Conservation (phyloP, 2,113 vertebrate genomes). For the Meriones unguiculatus region DNA sequence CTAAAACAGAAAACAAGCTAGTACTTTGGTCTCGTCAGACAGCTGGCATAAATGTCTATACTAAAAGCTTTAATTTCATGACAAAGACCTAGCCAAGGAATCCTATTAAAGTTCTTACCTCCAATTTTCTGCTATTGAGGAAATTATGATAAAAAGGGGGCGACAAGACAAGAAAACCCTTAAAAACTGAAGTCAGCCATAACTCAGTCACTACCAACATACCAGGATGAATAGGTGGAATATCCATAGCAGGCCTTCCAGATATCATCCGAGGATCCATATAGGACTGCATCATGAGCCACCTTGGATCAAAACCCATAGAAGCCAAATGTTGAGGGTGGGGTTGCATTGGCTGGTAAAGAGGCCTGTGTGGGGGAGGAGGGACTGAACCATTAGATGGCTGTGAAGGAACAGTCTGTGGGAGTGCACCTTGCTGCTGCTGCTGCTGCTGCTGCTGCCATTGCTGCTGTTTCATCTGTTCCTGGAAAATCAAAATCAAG, state of each 20-base stretch:
- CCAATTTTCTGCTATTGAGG: background rate
- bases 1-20: background rate
- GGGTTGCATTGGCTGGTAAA: slow-evolving; percentile 96
- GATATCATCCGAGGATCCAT: slow-evolving; percentile 99
- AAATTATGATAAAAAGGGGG: slow-evolving; percentile 2
- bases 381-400: slow-evolving; percentile 91
- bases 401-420: slow-evolving; percentile 91
- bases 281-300: slow-evolving; percentile 99
- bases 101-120: slow-evolving; percentile 3
- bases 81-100: background rate
- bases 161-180: background rate
- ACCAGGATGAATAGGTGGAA: slow-evolving; percentile 95
- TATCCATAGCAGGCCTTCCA: slow-evolving; percentile 94
- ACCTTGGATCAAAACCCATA: slow-evolving; percentile 98
- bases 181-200: background rate
- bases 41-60: background rate
- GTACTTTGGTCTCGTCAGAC: background rate
- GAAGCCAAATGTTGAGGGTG: slow-evolving; percentile 97
- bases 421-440: slow-evolving; percentile 92
- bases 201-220: slow-evolving; percentile 41
- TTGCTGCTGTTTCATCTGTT: slow-evolving; percentile 97
- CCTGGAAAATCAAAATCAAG: slow-evolving; percentile 84
- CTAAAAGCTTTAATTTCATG: background rate
- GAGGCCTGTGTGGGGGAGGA: slow-evolving; percentile 94
- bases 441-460: slow-evolving; percentile 93